A percentile compares a stretch with the other conserved stretches of the same genome.
These are phyloP conservation scores for Muricea muricata DNA, from an alignment of 92 coral and sea anemone species.

Conservation along the genomic window DNA sequence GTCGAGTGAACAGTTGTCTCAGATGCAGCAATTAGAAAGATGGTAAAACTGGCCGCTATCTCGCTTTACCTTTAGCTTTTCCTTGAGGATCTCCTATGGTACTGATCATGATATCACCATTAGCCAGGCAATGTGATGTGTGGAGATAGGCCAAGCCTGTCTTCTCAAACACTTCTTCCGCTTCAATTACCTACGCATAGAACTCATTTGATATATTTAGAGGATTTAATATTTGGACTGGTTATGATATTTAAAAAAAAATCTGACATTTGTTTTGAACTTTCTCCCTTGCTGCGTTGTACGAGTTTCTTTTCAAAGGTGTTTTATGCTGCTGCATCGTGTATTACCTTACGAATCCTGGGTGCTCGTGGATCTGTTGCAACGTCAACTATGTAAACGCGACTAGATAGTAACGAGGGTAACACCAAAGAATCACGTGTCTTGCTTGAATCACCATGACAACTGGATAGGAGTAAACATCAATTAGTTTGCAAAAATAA, in stretches of 20 bases:
- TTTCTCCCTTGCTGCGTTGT: no score
- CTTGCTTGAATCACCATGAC: slow-evolving; percentile 80
- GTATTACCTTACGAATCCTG: slow-evolving; percentile 86
- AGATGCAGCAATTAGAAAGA: no score
- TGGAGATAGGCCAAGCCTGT: slow-evolving; percentile 81
- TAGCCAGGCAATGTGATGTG: slow-evolving; percentile 89
- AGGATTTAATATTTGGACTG: no score
- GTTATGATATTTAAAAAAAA: no score
- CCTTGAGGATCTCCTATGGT: slow-evolving; percentile 86
- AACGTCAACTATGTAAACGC: slow-evolving; percentile 86
- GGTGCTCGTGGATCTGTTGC: slow-evolving; percentile 88
- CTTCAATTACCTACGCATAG: slow-evolving; percentile 86
- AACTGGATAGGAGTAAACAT: slow-evolving; percentile 38
- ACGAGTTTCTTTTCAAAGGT: no score
- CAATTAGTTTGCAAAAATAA: no score
- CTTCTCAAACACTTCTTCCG: slow-evolving; percentile 88
- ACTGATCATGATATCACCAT: slow-evolving; percentile 93
- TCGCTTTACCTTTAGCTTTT: slow-evolving; percentile 82
- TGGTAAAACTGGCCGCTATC: no score
- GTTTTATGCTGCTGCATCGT: no score
- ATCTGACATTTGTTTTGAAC: no score
- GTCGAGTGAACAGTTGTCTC: no score
- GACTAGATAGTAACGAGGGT: slow-evolving; percentile 83
- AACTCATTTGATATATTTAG: no score
- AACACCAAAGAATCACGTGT: slow-evolving; percentile 82